These are phyloP conservation scores for Lithophane ornitopus DNA, from an alignment of 2,888 invertebrate species.

Conservation along the genomic window DNA sequence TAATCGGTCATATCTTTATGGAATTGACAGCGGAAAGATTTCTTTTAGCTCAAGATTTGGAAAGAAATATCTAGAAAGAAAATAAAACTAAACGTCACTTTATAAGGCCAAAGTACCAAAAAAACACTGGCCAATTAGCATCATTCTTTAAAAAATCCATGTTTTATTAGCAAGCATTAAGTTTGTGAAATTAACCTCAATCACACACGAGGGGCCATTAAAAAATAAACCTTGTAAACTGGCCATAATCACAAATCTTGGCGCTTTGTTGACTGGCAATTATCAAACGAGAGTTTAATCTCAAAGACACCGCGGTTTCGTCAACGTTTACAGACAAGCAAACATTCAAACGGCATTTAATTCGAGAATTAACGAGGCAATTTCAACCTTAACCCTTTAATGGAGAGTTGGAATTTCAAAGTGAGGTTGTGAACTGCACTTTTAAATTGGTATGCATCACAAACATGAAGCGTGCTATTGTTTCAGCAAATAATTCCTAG, in stretches of 20 bases:
- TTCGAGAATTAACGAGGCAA: conserved; percentile 47
- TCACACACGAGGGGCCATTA: conserved; percentile 70
- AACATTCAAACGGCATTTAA: conserved; percentile 66
- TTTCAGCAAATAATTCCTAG: conserved; percentile 89
- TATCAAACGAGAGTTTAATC: conserved; percentile 86
- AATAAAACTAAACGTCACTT: conserved; percentile 7
- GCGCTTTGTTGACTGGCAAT: conserved; percentile 83
- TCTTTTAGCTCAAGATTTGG: neutral
- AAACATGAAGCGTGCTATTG: conserved; percentile 86
- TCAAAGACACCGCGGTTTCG: conserved; percentile 87
- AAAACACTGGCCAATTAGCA: conserved; percentile 52
- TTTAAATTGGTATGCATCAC: conserved; percentile 74
- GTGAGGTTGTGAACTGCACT: conserved; percentile 20
- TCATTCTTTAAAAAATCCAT: conserved; percentile 47
- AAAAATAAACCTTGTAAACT: conserved; percentile 71
- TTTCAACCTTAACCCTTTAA: conserved; percentile 66
- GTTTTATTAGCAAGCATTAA: conserved; percentile 63
- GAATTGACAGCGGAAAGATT: neutral
- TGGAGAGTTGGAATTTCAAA: conserved; percentile 25
- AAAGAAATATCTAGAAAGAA: neutral
- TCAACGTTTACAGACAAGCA: conserved; percentile 80
- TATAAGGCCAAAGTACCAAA: conserved; percentile 16
- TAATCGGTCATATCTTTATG: neutral
- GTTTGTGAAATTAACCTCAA: conserved; percentile 69
- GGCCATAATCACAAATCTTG: conserved; percentile 86